Evolutionary conservation across 2,888 invertebrate genomes (phyloP).

Genomic region (Hirtodrosophila histrioides): DNA sequence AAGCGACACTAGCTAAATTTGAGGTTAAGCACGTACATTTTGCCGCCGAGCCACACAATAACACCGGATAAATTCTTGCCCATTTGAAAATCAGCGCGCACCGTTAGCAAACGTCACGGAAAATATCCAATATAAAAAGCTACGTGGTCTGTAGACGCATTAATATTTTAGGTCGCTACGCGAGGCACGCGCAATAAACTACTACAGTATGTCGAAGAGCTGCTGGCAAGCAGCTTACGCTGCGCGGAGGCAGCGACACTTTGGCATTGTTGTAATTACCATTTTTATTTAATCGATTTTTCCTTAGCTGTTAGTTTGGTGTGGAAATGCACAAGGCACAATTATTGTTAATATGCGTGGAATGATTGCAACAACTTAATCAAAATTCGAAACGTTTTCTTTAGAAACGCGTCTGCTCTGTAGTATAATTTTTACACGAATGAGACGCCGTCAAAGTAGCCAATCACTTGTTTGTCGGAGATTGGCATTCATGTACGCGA

Average conservation of each 20-base stretch:
- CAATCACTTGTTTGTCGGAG: slow-evolving; percentile 31
- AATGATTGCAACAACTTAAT: slow-evolving; percentile 59
- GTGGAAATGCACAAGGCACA: slow-evolving; percentile 57
- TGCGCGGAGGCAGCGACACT: slow-evolving; percentile 37
- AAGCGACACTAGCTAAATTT: slow-evolving; percentile 38
- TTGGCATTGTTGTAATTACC: slow-evolving; percentile 60
- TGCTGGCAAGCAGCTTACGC: slow-evolving; percentile 46
- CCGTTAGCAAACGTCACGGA: neutral
- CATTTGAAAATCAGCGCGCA: slow-evolving; percentile 19
- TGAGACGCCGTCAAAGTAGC: slow-evolving; percentile 80
- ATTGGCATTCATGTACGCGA: slow-evolving; percentile 29
- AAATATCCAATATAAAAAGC: slow-evolving; percentile 26
- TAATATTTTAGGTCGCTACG: slow-evolving; percentile 48
- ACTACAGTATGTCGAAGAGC: slow-evolving; percentile 34
- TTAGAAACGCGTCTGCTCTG: slow-evolving; percentile 67
- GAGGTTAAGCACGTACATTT: slow-evolving; percentile 62
- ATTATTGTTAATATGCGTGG: slow-evolving; percentile 51
- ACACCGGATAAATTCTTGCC: slow-evolving; percentile 38
- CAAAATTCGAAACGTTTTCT: slow-evolving; percentile 29
- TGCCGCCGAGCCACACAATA: slow-evolving; percentile 57
- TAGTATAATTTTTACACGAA: slow-evolving; percentile 81
- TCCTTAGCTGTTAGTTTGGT: slow-evolving; percentile 36
- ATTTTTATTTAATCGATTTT: slow-evolving; percentile 76
- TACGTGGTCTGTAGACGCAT: slow-evolving; percentile 31
- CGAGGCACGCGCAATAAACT: slow-evolving; percentile 69